Base-by-base conservation (phyloP, 2,888 invertebrate species). In the Stenotaenia linearis region DNA sequence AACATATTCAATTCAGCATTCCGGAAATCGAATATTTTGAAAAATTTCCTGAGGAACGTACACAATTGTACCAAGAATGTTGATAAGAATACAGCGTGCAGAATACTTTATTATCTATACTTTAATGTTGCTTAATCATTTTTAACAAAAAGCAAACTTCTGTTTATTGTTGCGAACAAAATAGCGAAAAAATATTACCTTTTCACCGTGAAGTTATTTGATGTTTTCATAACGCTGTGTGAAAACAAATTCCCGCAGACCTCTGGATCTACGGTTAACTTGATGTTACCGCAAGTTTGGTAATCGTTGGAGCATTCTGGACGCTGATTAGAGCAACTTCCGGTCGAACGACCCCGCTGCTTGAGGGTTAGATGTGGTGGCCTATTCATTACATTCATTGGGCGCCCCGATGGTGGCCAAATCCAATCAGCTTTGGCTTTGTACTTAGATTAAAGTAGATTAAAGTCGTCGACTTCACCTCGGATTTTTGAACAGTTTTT, bases 401-500 rank as follows among this genome's bases (percentile, higher is more conserved):
- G 69, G 15, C 28, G 69, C 12, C 69, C 69, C 15, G 69, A 69
- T n/a, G 69, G 69, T 69, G 69, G 69, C 69, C 25, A 69, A 69
- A 69, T 69, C 69, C 69, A 69, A 69, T 69, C 69, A 69, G 69
- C 69, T 69, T 69, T 69, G 28, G 69, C 69, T 69, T 69, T 69
- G 25, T 69, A 23, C 69, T 69, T 69, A 69, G 69, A 69, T 69
- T 69, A 69, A 28, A 69, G 69, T 5, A 69, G 69, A 69, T 69
- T 69, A 69, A 69, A 69, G 28, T 69, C 5, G 69, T 21, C 21
- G 56, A 18, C 56, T 5, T 9, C 28, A 69, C 28, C 12, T 6
- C 23, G 6, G 50, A 69, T 28, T 28, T 69, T 28, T 69, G 69
- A 69, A 25, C 28, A 25, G 10, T 69, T 69, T 28, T 28, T 28